Conservation (phyloP, 2,113 vertebrate species). For the Bungarus multicinctus region DNA sequence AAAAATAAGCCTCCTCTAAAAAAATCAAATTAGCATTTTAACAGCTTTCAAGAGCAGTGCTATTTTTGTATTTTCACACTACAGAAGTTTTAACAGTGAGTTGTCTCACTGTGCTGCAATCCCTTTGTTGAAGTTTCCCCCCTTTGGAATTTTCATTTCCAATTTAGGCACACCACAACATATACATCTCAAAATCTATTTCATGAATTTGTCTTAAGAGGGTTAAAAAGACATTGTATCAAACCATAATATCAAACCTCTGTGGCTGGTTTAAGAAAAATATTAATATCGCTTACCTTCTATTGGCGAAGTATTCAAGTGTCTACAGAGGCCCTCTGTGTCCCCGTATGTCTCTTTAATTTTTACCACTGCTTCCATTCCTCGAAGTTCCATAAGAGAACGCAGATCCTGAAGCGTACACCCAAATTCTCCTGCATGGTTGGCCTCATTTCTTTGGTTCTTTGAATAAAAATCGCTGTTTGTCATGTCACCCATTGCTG, state of each 20-base stretch:
- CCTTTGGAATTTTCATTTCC: neutral
- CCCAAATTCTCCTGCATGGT: conserved; percentile 88
- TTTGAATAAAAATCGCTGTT: conserved; percentile 99
- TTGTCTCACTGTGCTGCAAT: neutral
- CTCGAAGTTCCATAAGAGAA: conserved; percentile 96
- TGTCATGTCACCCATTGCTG: conserved; percentile 96
- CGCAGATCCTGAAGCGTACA: conserved; percentile 93
- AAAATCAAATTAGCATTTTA: conserved; percentile 20
- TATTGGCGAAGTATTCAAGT: conserved; percentile 90
- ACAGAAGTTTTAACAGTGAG: neutral
- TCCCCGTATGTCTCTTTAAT: conserved; percentile 95
- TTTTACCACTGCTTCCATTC: conserved; percentile 94
- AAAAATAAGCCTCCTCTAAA: neutral
- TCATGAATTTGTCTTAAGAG: conserved; percentile 15
- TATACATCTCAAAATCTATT: neutral
- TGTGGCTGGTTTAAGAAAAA: neutral
- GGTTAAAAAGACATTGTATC: neutral
- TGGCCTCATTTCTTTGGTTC: conserved; percentile 96
- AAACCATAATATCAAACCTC: neutral
- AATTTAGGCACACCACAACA: neutral
- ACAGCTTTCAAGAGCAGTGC: neutral
- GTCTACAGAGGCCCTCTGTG: conserved; percentile 90
- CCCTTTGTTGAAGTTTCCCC: neutral
- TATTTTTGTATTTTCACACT: conserved; percentile 7
- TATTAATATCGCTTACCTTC: conserved; percentile 78